Evolutionary conservation across 2,113 vertebrate species (phyloP).

Genomic region (Coregonus clupeaformis): DNA sequence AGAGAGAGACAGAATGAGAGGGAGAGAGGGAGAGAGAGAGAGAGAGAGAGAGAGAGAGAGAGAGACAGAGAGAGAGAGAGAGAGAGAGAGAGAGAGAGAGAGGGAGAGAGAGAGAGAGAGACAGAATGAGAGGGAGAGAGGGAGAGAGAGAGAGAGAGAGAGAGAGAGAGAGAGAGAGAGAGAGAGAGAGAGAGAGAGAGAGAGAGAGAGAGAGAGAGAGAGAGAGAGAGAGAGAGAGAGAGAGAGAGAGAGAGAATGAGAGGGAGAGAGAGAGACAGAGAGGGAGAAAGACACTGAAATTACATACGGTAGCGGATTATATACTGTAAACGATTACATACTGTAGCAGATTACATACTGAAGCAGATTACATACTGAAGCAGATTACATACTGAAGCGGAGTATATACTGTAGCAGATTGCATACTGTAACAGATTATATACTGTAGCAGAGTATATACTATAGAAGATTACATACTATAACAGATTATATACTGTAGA

Average conservation of each 20-base stretch:
- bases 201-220: background rate
- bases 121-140: background rate
- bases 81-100: background rate
- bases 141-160: background rate
- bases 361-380: too few relatives aligned
- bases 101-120: background rate
- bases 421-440: too few relatives aligned
- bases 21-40: conserved; percentile 1
- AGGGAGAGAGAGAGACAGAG: background rate
- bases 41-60: background rate
- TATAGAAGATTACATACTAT: too few relatives aligned
- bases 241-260: background rate
- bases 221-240: background rate
- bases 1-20: background rate
- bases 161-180: background rate
- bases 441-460: too few relatives aligned
- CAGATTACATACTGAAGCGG: too few relatives aligned
- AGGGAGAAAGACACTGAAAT: background rate
- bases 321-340: too few relatives aligned
- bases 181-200: background rate
- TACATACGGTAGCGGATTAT: too few relatives aligned
- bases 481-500: too few relatives aligned
- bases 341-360: too few relatives aligned
- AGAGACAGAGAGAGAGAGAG: background rate
- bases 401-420: too few relatives aligned